Base-by-base conservation (phyloP, 2,797 vertebrate species). In the Rhabdomys pumilio region DNA sequence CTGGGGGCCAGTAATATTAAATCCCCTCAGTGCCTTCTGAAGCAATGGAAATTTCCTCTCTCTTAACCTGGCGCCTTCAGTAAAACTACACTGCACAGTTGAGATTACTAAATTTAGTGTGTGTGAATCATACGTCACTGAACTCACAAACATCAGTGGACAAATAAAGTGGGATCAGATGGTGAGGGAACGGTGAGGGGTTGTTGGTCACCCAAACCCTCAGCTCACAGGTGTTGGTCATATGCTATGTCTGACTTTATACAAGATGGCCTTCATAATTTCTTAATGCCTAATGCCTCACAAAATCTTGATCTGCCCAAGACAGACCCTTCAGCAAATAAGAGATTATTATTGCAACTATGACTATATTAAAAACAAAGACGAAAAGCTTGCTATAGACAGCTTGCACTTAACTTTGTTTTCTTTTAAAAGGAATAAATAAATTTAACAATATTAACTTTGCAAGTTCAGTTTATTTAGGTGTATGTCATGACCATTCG, bases 321-420 rank as follows among this genome's bases (percentile, higher is more conserved):
- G 57, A 81, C 13, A 91, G 55, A 88, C 79, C 77, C 41, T 61
- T 96, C 77, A 81, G 41, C 76, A 96, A 69, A 91, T n/a, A 41
- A n/a, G 50, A 91, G 22, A 29, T 84, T 84, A 88, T 79, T 80
- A 67, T 93, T 81, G 34, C 53, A 83, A 69, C 10, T 72, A 55
- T 83, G 53, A 86, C 92, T 89, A 76, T 86, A 85, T 89, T 86
- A 61, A 38, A 94, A 90, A 80, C 13, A 90, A 92, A 93, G 55
- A 89, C 34, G 67, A 57, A n/a, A 82, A 77, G 44, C 26, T 93
- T 87, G 26, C 61, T 34, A 38, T 63, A 15, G 6, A 59, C 31
- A 80, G 50, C 57, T 91, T 84, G 34, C 29, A 79, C 41, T 88
- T 88, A 63, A 63, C 0, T 38, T 59, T 59, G 44, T 44, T 82